Base-by-base conservation (phyloP, 2,888 invertebrate genomes). In the Catocala sponsa region DNA sequence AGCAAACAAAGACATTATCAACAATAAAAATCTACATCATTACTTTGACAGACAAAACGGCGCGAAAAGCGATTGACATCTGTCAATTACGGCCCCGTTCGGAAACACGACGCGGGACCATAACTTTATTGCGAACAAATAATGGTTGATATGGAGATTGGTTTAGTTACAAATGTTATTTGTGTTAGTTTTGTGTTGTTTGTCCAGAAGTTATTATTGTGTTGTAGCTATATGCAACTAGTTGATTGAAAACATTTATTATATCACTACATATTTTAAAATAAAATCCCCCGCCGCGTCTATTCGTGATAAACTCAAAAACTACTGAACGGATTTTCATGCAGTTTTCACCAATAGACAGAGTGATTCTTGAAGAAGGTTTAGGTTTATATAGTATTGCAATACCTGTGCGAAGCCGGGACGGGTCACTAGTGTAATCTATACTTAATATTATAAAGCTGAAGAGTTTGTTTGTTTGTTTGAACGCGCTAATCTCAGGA, bases 1-100 rank as follows among this genome's bases (percentile, higher is more conserved):
- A 80, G 68, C 73, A 82, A 78, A 73, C 70, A 73, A 69, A 66
- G 78, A 80, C 82, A 77, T 70, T 89, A 91, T 92, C 91, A 82
- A 69, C 81, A 86, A 83, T 83, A 85, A 82, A 81, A 82, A 91
- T 91, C 91, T 86, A 90, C 84, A 83, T 84, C 86, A 85, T 86
- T 83, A 86, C 75, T 75, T 56, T 77, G 80, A 73, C 82, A 79
- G 76, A 76, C 76, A 85, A 87, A 89, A 88, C 82, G 90, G 90
- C 90, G 91, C 88, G 91, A 91, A 90, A 86, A 82, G 82, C 76
- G 83, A 91, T 90, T 94, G 94, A 94, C 93, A 94, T 87, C 90
- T 94, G 94, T 94, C 94, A 94, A 94, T 94, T 94, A 93, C 76
- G 67, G 46, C 66, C 66, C 69, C 69, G 84, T 78, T 82, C 80